These are phyloP conservation scores for Helicolenus hilgendorfi DNA, from an alignment of 2,797 vertebrate species.

Conservation along the genomic window DNA sequence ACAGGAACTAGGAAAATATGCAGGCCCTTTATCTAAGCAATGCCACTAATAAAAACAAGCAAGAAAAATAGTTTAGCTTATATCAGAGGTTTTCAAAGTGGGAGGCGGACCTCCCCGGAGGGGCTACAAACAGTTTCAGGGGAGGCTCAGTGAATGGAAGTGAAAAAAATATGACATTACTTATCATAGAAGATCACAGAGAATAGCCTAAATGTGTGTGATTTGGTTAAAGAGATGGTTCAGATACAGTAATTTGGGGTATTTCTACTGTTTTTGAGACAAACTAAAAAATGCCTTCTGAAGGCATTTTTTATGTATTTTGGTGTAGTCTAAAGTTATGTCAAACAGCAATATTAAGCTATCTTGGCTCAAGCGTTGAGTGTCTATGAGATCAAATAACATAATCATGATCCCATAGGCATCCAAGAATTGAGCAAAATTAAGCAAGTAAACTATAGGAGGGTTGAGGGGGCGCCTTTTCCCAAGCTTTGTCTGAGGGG, in stretches of 20 bases:
- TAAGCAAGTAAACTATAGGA: not conserved
- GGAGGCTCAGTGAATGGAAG: too few species aligned
- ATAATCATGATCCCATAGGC: not conserved
- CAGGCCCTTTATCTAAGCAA: not conserved
- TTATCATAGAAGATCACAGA: not conserved
- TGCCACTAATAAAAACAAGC: not conserved
- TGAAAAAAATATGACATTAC: not conserved
- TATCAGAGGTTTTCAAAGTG: not conserved
- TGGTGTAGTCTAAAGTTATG: too few species aligned
- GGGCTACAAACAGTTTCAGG: too few species aligned
- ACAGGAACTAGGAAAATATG: not conserved
- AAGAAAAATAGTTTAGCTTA: not conserved
- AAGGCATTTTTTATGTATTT: too few species aligned
- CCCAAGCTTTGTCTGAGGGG: too few species aligned
- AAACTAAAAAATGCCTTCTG: too few species aligned
- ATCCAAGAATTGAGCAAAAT: not conserved
- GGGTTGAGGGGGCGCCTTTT: too few species aligned
- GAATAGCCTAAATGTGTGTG: not conserved
- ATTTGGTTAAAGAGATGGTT: not conserved
- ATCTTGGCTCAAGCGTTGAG: not conserved
- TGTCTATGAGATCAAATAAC: not conserved
- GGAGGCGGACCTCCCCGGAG: not conserved
- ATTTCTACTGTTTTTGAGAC: too few species aligned
- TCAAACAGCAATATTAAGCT: not conserved
- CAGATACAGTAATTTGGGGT: too few species aligned